Conservation (phyloP, 1,140 invertebrate genomes). For the Trachymyrmex septentrionalis region DNA sequence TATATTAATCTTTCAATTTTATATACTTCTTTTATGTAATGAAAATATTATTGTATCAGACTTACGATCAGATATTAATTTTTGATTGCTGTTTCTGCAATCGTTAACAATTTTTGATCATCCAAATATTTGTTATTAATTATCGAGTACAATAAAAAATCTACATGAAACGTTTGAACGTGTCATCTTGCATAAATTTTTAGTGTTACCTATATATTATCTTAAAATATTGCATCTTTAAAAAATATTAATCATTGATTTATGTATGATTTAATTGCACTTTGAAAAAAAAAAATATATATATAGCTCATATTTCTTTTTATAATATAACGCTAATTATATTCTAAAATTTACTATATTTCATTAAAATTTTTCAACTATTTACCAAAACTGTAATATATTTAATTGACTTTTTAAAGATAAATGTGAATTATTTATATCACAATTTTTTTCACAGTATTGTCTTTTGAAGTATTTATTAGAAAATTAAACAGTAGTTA, state of each 20-base stretch:
- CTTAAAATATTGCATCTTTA: conserved; percentile 2
- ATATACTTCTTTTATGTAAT: not conserved
- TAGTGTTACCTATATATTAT: not conserved
- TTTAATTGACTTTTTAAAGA: conserved; percentile 7
- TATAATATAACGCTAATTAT: not conserved
- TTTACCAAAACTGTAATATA: not conserved
- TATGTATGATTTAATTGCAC: conserved; percentile 52
- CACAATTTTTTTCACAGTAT: not conserved
- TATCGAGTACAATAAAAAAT: not conserved
- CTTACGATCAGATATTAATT: not conserved
- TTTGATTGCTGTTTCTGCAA: not conserved
- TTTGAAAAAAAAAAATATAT: too few relatives aligned
- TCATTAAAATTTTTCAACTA: not conserved
- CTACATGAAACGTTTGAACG: not conserved
- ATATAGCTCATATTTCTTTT: not conserved
- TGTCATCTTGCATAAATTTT: not conserved
- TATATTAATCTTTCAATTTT: not conserved
- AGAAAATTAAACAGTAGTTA: not conserved
- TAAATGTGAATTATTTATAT: conserved; percentile 15
- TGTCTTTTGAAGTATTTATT: not conserved
- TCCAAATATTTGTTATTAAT: not conserved
- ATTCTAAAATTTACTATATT: not conserved
- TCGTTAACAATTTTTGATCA: not conserved
- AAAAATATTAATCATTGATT: conserved; percentile 37
- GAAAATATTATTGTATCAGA: not conserved